Evolutionary conservation across 2,797 vertebrate species (phyloP).

Genomic region (Orestias chungarensis): DNA sequence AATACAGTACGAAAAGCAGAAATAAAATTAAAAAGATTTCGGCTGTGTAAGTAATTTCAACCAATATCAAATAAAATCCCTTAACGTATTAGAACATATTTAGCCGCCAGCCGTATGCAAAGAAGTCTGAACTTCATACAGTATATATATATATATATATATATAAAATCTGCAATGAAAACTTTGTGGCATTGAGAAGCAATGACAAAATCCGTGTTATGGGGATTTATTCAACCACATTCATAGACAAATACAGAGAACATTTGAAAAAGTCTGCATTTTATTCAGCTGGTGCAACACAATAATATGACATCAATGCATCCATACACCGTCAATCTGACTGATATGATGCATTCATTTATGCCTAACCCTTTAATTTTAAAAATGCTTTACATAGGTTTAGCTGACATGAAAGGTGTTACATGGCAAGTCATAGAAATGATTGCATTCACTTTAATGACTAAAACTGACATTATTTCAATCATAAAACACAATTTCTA

Average conservation of each 20-base stretch:
- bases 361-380: slow-evolving; percentile 14
- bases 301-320: slow-evolving; percentile 65
- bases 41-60: not conserved
- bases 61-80: no score
- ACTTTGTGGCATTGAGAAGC: not conserved
- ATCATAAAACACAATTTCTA: slow-evolving; percentile 54
- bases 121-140: no score
- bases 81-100: no score
- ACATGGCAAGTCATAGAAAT: slow-evolving; percentile 44
- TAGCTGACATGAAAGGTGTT: slow-evolving; percentile 45
- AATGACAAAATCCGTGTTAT: not conserved
- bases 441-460: slow-evolving; percentile 57
- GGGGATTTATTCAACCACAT: not conserved
- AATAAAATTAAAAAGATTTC: not conserved
- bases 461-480: slow-evolving; percentile 46
- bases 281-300: slow-evolving; percentile 72
- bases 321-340: slow-evolving; percentile 59
- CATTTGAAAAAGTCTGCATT: slow-evolving; percentile 66
- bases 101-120: no score
- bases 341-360: slow-evolving; percentile 45
- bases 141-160: no score
- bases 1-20: no score
- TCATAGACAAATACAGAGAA: slow-evolving; percentile 26
- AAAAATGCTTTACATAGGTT: slow-evolving; percentile 37
- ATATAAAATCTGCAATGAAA: not conserved